Conservation (phyloP, 2,888 invertebrate species). For the Cheilosia vulpina region DNA sequence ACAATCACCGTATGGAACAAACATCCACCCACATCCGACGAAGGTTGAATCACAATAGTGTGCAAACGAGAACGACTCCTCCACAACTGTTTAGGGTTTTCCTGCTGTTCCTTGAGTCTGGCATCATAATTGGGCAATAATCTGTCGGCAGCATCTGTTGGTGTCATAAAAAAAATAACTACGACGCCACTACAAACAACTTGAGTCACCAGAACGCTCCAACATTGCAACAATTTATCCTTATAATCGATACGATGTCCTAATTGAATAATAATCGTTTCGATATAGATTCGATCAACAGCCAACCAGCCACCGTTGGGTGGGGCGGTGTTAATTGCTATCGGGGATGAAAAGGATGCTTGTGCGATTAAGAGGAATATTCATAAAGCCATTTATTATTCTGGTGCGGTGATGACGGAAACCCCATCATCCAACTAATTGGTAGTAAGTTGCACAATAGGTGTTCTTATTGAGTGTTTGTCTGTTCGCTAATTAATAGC, state of each 20-base stretch:
- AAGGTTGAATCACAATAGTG: slow-evolving; percentile 40
- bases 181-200: slow-evolving; percentile 41
- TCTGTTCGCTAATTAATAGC: slow-evolving; percentile 15
- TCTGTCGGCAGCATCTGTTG: slow-evolving; percentile 83
- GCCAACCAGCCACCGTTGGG: slow-evolving; percentile 15
- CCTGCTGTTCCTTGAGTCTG: slow-evolving; percentile 66
- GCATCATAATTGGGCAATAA: slow-evolving; percentile 83
- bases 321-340: slow-evolving; percentile 53
- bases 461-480: slow-evolving; percentile 18
- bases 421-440: slow-evolving; percentile 24
- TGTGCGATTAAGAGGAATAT: slow-evolving; percentile 53
- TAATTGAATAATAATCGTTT: slow-evolving; percentile 75
- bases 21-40: neutral
- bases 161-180: slow-evolving; percentile 80
- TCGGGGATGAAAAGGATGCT: slow-evolving; percentile 32
- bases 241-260: slow-evolving; percentile 71
- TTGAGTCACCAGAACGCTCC: slow-evolving; percentile 56
- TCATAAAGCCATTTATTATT: slow-evolving; percentile 68
- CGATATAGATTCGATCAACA: slow-evolving; percentile 67
- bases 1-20: slow-evolving; percentile 52
- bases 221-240: slow-evolving; percentile 73
- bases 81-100: slow-evolving; percentile 29
- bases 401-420: neutral
- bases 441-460: slow-evolving; percentile 42
- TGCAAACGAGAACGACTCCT: slow-evolving; percentile 19